These are phyloP conservation scores for Falcunculus frontatus DNA, from an alignment of 2,113 vertebrate species.

Conservation along the genomic window DNA sequence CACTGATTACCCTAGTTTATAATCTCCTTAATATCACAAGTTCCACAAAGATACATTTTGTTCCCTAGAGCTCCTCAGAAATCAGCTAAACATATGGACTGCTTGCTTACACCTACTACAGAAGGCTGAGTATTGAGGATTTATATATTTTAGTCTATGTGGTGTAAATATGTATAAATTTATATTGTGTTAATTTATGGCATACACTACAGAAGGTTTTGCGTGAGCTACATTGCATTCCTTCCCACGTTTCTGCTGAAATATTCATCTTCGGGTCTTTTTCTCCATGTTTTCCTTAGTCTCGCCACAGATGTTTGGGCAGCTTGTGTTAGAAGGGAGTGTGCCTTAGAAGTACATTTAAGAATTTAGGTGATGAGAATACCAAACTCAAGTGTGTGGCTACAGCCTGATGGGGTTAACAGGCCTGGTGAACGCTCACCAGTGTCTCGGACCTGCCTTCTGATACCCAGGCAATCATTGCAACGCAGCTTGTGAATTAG, in stretches of 20 bases:
- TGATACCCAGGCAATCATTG: not conserved
- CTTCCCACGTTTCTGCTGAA: conserved; percentile 78
- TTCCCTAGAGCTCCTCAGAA: conserved; percentile 69
- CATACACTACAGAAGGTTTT: conserved; percentile 78
- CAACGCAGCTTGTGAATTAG: not conserved
- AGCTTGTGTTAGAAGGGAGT: conserved; percentile 63
- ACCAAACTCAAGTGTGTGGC: not conserved
- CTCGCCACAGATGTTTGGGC: conserved; percentile 75
- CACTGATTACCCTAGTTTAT: conserved; percentile 39
- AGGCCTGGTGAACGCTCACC: not conserved
- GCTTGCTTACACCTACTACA: conserved; percentile 77
- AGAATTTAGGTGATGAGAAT: conserved; percentile 55
- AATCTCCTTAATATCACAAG: conserved; percentile 54
- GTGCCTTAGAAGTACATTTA: conserved; percentile 49
- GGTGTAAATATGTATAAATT: conserved; percentile 82
- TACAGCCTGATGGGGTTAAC: conserved; percentile 16
- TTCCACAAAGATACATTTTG: conserved; percentile 60
- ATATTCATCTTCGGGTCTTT: conserved; percentile 75
- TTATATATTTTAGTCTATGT: conserved; percentile 80
- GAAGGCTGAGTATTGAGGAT: conserved; percentile 76
- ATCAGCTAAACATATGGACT: conserved; percentile 77
- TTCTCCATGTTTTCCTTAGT: conserved; percentile 69
- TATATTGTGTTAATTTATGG: conserved; percentile 84
- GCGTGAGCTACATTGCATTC: conserved; percentile 72
- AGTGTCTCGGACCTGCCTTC: not conserved